Base-by-base conservation (phyloP, 2,113 vertebrate species). In the Aegypius monachus region DNA sequence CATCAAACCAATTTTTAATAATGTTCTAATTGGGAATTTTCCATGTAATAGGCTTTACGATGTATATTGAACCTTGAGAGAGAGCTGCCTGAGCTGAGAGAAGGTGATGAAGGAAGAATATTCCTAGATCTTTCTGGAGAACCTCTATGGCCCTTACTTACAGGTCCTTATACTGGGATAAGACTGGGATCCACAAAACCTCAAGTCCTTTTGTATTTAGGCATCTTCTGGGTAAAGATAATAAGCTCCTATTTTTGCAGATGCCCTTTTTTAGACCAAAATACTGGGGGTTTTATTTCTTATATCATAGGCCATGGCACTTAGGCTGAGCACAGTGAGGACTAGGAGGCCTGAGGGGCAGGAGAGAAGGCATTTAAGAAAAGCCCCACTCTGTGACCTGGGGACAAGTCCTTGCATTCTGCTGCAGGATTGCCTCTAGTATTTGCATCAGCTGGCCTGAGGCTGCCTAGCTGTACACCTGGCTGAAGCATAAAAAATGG, bases 271-370 rank as follows among this genome's bases (percentile, higher is more conserved):
- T 72, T 32, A n/a, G 25, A 52, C 7, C 14, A 70, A 87, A 90
- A 65, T 70, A 20, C 13, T 43, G 29, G 1, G 3, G 0, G 0
- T 11, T 53, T 58, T 11, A 6, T 83, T 82, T 68, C 2, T 0
- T 66, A 3, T 71, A 9, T 92, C 59, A 52, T 9, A 38, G 36
- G 21, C 25, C 5, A 8, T 66, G 25, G 11, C 22, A 45, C 13
- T 71, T 78, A 53, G 70, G 34, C n/a, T 66, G 55, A 85, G 14
- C 31, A 61, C 9, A 58, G 53, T 17, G 40, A 81, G 31, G 29
- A 65, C 7, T 72, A 63, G 3, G 22, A 77, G 17, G 9, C 43
- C 29, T 86, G 15, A 61, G 13, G 26, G 22, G 9, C 63, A 65
- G 32, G 34, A 81, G 20, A 52, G 58, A 86, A 66, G 40, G 43